Base-by-base conservation (phyloP, 2,888 invertebrate genomes). In the Philonicus albiceps region DNA sequence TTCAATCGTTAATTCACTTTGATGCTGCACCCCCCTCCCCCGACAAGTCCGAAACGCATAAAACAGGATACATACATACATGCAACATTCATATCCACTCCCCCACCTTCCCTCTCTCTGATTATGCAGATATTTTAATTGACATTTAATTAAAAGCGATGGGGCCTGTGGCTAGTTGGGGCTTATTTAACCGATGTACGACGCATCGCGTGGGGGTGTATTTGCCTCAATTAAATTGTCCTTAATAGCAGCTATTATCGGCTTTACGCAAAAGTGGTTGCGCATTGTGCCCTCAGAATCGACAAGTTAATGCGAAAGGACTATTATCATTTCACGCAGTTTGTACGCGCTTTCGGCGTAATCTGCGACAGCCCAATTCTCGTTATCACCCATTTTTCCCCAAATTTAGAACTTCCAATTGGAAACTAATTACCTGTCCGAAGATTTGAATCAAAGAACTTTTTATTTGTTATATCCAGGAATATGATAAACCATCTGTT, bases 191-290 rank as follows among this genome's bases (percentile, higher is more conserved):
- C 81, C 64, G 22, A 34, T 81, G 19, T 34, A 64, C 34, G 27
- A 30, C 19, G 13, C 34, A 74, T n/a, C 74, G 7, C 16, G 49
- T 55, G 81, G 13, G 37, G 19, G 55, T 55, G 34, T 27, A 53
- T 19, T 64, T 49, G 30, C 49, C 16, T 55, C 31, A 81, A 81
- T 81, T 81, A 81, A 81, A 81, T 81, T 55, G 49, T 81, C 81
- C 81, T 81, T 64, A 81, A 81, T 81, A 53, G 55, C 31, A 16
- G 8, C 49, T 81, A 81, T 81, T 81, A 81, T 53, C 55, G 81
- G 81, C 13, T 81, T 55, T 64, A 55, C 80, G 53, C 80, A 31
- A 80, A 76, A 80, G 49, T 80, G 53, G 80, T 80, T 31, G 31
- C 80, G 30, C 74, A 74, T 74, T 74, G 19, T 74, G 4, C 74